Evolutionary conservation across 2,888 invertebrate species (phyloP).

Genomic region (Drosophila mimica): DNA sequence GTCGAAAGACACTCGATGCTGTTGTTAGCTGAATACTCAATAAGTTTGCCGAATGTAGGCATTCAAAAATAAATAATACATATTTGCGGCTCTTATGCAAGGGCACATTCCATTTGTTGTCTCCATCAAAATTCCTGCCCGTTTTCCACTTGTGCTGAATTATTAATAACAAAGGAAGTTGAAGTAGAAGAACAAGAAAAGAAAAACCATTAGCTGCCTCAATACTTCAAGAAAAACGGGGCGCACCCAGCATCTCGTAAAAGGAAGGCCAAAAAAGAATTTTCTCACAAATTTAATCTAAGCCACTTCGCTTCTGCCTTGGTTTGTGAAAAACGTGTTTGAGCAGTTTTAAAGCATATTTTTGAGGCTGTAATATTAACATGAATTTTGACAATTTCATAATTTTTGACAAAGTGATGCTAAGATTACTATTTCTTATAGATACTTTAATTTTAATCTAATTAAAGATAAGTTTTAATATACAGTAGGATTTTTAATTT

Average conservation of each 20-base stretch:
- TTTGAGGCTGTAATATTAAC: neutral
- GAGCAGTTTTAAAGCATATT: neutral
- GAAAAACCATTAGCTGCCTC: conserved; percentile 32
- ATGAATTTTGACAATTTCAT: neutral
- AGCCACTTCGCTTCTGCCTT: neutral
- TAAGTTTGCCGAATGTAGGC: neutral
- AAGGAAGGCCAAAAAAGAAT: neutral
- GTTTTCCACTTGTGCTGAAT: conserved; percentile 25
- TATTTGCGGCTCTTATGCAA: neutral
- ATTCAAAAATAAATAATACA: neutral
- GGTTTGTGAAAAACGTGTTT: neutral
- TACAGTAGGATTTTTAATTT: neutral
- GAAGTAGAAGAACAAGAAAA: neutral
- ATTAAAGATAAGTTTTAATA: neutral
- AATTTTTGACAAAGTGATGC: neutral
- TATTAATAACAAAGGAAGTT: conserved; percentile 38
- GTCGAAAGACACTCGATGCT: conserved; percentile 2
- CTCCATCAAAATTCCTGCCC: conserved; percentile 27
- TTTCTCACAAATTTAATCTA: neutral
- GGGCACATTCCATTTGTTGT: conserved; percentile 12
- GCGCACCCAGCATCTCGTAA: neutral
- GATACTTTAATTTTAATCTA: neutral
- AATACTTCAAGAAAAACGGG: neutral
- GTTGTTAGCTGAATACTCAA: neutral
- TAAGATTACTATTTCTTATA: neutral